Percentiles rank a stretch among this genome's conserved stretches.
Conservation (phyloP, 2,113 vertebrate genomes). For the Malurus alboscapulatus region DNA sequence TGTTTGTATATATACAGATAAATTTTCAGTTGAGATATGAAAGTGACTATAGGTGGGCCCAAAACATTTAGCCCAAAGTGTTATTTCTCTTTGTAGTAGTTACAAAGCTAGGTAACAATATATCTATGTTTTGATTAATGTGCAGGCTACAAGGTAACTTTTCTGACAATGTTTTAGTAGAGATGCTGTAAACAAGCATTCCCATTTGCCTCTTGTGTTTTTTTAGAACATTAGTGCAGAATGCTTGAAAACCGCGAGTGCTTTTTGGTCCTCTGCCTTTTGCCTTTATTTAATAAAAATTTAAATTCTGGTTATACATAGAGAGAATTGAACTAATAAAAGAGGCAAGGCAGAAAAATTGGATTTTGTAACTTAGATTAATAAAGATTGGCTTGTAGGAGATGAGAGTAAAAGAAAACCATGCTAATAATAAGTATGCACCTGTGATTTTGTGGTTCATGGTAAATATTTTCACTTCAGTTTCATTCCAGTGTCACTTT, state of each 20-base stretch:
- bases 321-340: neutral
- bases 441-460: constrained; percentile 38
- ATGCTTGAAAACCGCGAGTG: neutral
- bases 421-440: constrained; percentile 31
- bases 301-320: neutral
- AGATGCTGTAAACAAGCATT: neutral
- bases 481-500: constrained; percentile 44
- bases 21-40: neutral
- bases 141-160: neutral
- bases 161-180: neutral
- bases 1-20: neutral
- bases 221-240: neutral
- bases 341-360: neutral
- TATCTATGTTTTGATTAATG: neutral
- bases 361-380: constrained; percentile 11
- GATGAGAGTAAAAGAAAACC: constrained; percentile 8
- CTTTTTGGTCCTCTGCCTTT: neutral
- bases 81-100: neutral
- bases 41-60: neutral
- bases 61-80: neutral
- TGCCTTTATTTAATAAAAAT: neutral
- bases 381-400: constrained; percentile 17
- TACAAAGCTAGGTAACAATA: neutral
- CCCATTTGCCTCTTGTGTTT: neutral
- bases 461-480: constrained; percentile 53